Percentiles rank a stretch among this genome's conserved stretches.
phyloP scores from a whole-genome alignment of 2,888 invertebrate genomes.

The Dichetophora obliterata region DNA sequence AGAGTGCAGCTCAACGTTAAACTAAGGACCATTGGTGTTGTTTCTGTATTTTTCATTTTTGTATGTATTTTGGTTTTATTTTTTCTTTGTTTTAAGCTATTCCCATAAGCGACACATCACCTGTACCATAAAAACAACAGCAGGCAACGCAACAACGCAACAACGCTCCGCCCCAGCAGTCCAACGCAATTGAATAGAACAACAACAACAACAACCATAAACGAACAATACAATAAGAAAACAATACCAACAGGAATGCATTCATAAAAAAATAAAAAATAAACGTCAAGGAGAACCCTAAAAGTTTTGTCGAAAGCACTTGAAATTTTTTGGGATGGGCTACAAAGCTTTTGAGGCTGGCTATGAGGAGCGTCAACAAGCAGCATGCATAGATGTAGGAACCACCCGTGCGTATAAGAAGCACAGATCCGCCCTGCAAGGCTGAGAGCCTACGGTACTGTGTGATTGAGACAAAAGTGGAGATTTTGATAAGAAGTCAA shows the following conservation, averaged over 20 bases:
- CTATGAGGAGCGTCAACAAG: not conserved
- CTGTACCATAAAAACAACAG: not conserved
- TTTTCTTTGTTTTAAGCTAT: not conserved
- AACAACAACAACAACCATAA: constrained; percentile 5
- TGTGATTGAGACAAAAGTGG: constrained; percentile 8
- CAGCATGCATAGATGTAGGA: too few relatives aligned
- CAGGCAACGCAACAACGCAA: not conserved
- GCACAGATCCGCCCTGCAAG: not conserved
- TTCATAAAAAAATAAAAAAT: not conserved
- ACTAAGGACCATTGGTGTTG: not conserved
- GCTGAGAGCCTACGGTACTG: not conserved
- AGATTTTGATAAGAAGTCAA: constrained; percentile 21
- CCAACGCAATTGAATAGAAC: constrained; percentile 8
- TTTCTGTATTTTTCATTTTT: not conserved
- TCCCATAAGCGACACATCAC: constrained; percentile 19
- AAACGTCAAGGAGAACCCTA: not conserved
- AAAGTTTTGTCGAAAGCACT: constrained; percentile 27
- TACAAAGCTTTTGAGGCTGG: not conserved
- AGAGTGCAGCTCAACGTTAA: not conserved
- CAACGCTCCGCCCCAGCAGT: not conserved
- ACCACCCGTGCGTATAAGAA: not conserved
- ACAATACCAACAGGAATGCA: not conserved
- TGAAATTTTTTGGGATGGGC: not conserved
- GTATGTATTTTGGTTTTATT: not conserved
- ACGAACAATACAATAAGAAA: not conserved